Evolutionary conservation across 2,113 vertebrate species (phyloP).

Genomic region (Phyllostomus discolor): DNA sequence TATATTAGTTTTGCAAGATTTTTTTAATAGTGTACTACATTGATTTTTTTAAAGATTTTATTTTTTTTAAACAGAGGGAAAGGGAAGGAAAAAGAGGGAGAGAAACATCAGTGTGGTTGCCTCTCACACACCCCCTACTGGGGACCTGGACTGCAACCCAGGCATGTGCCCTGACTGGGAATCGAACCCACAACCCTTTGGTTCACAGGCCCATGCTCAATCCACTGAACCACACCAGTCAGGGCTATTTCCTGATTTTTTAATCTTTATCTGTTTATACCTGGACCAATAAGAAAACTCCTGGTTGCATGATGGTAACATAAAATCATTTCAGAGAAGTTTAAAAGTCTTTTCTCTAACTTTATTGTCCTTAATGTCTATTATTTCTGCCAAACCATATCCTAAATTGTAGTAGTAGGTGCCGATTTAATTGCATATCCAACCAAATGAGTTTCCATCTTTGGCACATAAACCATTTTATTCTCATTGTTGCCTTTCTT

Average conservation of each 20-base stretch:
- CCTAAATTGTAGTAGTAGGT: background rate
- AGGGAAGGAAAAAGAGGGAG: too few species aligned
- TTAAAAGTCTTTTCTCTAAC: background rate
- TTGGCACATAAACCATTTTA: background rate
- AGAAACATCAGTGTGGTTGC: too few species aligned
- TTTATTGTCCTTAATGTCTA: background rate
- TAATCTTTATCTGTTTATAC: background rate
- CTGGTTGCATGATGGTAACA: background rate
- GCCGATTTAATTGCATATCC: background rate
- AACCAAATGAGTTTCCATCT: background rate
- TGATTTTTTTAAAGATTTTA: background rate
- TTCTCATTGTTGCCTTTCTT: background rate
- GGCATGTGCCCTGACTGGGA: too few species aligned
- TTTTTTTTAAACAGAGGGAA: too few species aligned
- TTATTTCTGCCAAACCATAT: background rate
- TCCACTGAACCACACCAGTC: too few species aligned
- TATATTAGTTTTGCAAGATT: background rate
- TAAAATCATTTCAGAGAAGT: slow-evolving; percentile 6
- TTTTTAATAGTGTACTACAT: background rate
- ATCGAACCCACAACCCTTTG: too few species aligned
- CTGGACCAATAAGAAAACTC: background rate
- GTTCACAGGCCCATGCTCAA: too few species aligned
- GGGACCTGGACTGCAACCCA: too few species aligned
- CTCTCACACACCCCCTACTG: too few species aligned
- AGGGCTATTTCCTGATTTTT: background rate